A percentile compares a stretch with the other conserved stretches of the same genome.
phyloP scores from a whole-genome alignment of 1,140 invertebrate genomes.

The Caenorhabditis tropicalis region DNA sequence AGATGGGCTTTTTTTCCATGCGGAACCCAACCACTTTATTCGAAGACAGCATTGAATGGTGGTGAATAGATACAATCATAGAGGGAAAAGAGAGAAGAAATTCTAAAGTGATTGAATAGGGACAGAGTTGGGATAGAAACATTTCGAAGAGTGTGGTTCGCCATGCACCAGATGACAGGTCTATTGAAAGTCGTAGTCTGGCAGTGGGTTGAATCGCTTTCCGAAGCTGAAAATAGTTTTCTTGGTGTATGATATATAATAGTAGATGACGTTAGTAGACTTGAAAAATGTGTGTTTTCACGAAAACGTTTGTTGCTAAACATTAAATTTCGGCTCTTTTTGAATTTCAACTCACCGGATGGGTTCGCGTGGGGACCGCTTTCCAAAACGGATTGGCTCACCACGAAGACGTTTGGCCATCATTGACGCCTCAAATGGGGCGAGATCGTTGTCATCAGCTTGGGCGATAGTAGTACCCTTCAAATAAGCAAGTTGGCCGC shows the following conservation, averaged over 20 bases:
- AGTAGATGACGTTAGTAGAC: too few relatives aligned
- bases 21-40: slow-evolving; percentile 43
- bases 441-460: not conserved
- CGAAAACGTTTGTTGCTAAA: too few relatives aligned
- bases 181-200: slow-evolving; percentile 31
- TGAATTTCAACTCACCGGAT: slow-evolving; percentile 52
- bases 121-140: not conserved
- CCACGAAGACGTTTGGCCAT: slow-evolving; percentile 59
- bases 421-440: not conserved
- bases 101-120: not conserved
- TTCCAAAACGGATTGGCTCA: slow-evolving; percentile 68
- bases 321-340: too few relatives aligned
- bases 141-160: not conserved
- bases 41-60: slow-evolving; percentile 10
- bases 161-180: not conserved
- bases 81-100: not conserved
- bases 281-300: too few relatives aligned
- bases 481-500: slow-evolving; percentile 37
- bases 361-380: slow-evolving; percentile 53
- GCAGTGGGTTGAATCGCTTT: slow-evolving; percentile 43
- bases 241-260: too few relatives aligned
- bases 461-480: slow-evolving; percentile 41
- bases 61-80: not conserved
- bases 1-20: slow-evolving; percentile 34
- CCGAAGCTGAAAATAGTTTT: slow-evolving; percentile 48